Evolutionary conservation across 2,888 invertebrate genomes (phyloP), one percentile per base, ranked within the genome.

Genomic region (Pemphredon lugubris): DNA sequence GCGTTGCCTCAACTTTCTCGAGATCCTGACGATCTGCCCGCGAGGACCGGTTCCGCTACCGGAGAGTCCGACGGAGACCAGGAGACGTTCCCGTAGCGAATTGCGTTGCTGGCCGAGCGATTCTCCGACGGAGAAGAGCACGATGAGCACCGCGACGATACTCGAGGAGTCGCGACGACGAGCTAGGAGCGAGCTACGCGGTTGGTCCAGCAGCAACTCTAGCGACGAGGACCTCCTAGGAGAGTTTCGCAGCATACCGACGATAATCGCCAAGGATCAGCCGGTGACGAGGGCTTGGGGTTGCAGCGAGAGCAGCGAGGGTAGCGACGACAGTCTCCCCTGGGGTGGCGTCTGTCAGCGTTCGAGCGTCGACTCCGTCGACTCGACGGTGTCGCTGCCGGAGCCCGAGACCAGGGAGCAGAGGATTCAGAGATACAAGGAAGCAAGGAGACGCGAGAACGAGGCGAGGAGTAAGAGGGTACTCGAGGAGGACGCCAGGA

Each of bases 1-100:
- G 44, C 87, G 90, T 1, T 90, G 90, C 64, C 92, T 95, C 65
- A 93, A 94, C 85, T 94, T 94, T 86, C 89, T 95, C 84, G 94
- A 94, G 87, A 94, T 95, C 75, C 86, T 94, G 61, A 92, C 93
- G 73, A 92, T 93, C 50, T 92, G 93, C 55, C 92, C 88, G 87
- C 91, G 91, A 85, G 89, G 89, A 32, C 89, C 92, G 85, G 91
- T 84, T 88, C 92, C 88, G 85, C 90, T 89, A 87, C 92, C 91
- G 87, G 92, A 85, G 83, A 92, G 83, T 90, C 92, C 87, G 86
- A 85, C 83, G 32, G 89, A 87, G 20, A 83, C 81, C 0, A 81
- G 89, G 18, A 83, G 88, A 21, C 87, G 88, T 14, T 88, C 88
- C 1, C 78, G 89, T 1, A 89, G 90, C 68, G 90, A 89, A 58